phyloP scores from a whole-genome alignment of 2,797 vertebrate species.

The Urosaurus nigricauda region DNA sequence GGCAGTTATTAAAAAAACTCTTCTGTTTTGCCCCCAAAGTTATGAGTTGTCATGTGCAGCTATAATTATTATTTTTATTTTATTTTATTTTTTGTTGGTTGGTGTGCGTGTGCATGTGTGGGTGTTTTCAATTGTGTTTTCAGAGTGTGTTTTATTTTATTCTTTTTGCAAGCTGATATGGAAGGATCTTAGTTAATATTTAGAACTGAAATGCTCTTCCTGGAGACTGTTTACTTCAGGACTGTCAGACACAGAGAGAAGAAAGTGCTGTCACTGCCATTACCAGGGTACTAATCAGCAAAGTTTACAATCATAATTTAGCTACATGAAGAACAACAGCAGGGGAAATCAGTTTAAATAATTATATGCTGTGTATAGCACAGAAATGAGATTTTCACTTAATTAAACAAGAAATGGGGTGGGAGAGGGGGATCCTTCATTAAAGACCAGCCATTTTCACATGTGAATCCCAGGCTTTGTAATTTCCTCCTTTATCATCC shows the following conservation, averaged over 20 bases:
- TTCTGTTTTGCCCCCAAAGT: slow-evolving; percentile 65
- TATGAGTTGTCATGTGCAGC: slow-evolving; percentile 63
- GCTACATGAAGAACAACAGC: slow-evolving; percentile 72
- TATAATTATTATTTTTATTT: slow-evolving; percentile 50
- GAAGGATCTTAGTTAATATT: slow-evolving; percentile 53
- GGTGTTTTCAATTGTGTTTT: slow-evolving; percentile 8
- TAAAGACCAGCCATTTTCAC: slow-evolving; percentile 51
- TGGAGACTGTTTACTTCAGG: slow-evolving; percentile 50
- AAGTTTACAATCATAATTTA: slow-evolving; percentile 75
- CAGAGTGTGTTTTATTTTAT: not conserved
- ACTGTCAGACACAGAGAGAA: slow-evolving; percentile 63
- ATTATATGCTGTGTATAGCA: slow-evolving; percentile 63
- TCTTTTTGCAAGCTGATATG: slow-evolving; percentile 43
- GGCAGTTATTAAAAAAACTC: slow-evolving; percentile 73
- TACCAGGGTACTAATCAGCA: slow-evolving; percentile 71
- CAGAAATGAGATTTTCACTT: slow-evolving; percentile 72
- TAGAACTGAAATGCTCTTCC: slow-evolving; percentile 51
- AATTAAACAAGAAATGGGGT: slow-evolving; percentile 67
- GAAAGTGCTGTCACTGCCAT: slow-evolving; percentile 68
- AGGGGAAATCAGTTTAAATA: slow-evolving; percentile 64
- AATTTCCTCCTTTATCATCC: slow-evolving; percentile 76
- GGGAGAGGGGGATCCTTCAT: slow-evolving; percentile 44
- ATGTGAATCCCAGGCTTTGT: slow-evolving; percentile 54
- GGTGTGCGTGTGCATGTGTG: not conserved
- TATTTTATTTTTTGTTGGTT: slow-evolving; percentile 31